phyloP scores from a whole-genome alignment of 2,888 invertebrate species.

The Andrena flavipes region DNA sequence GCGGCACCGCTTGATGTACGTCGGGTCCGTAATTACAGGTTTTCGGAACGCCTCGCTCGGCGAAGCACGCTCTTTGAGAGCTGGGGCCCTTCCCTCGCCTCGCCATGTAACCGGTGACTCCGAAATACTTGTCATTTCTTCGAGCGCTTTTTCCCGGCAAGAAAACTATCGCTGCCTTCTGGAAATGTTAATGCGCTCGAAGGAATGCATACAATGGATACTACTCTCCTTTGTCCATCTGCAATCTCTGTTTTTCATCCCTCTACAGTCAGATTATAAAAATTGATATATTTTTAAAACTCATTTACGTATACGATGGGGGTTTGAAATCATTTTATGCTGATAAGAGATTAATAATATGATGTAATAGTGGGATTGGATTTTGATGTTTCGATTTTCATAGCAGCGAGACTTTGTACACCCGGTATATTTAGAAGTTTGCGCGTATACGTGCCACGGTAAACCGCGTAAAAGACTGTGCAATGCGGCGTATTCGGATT shows the following conservation, averaged over 20 bases:
- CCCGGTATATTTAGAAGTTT: constrained; percentile 49
- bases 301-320: no score
- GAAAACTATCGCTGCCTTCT: constrained; percentile 34
- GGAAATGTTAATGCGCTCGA: constrained; percentile 34
- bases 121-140: constrained; percentile 59
- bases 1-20: constrained; percentile 84
- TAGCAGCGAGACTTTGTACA: constrained; percentile 10
- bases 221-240: constrained; percentile 64
- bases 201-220: constrained; percentile 12
- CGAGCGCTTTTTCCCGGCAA: constrained; percentile 38
- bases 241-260: neutral
- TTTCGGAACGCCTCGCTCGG: constrained; percentile 80
- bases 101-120: constrained; percentile 72
- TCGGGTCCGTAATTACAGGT: constrained; percentile 84
- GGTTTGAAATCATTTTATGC: neutral
- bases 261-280: neutral
- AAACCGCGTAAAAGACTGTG: constrained; percentile 43
- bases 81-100: constrained; percentile 83
- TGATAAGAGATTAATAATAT: neutral
- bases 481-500: constrained; percentile 38
- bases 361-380: no score
- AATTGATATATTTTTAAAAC: neutral
- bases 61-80: constrained; percentile 78
- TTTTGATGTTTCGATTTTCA: neutral
- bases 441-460: constrained; percentile 34